Conservation (phyloP, 64 coral and sea anemone species). For the Catalaphyllia jardinei region DNA sequence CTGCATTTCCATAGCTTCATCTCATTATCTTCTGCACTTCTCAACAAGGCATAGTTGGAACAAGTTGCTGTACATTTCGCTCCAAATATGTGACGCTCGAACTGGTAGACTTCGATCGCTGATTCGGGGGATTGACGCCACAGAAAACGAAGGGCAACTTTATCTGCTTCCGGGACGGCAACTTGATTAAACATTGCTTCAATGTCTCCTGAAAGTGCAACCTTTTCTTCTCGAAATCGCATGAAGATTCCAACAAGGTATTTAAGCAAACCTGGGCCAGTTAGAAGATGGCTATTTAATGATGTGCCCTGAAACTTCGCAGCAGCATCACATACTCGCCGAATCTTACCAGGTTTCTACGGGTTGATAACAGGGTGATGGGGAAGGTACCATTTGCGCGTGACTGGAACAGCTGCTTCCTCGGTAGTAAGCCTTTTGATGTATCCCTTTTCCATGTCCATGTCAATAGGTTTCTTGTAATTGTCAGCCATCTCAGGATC, state of each 20-base stretch:
- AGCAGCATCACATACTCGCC: constrained; percentile 37
- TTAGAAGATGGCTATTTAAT: constrained; percentile 28
- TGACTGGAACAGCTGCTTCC: background rate
- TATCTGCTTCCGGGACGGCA: background rate
- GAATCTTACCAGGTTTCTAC: constrained; percentile 20
- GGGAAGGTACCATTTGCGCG: constrained; percentile 26
- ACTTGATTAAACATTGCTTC: constrained; percentile 57
- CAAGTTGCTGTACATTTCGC: constrained; percentile 27
- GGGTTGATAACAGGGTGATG: constrained; percentile 11
- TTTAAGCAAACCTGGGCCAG: constrained; percentile 8
- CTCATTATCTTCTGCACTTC: background rate
- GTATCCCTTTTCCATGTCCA: constrained; percentile 17
- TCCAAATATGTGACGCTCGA: constrained; percentile 34
- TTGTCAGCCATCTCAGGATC: background rate
- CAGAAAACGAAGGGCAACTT: background rate
- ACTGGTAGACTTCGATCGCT: constrained; percentile 17
- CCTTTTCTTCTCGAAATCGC: constrained; percentile 33
- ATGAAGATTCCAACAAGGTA: constrained; percentile 22
- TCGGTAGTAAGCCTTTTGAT: constrained; percentile 4
- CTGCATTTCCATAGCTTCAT: too few species aligned
- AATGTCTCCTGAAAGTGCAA: too few species aligned
- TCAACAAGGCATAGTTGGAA: constrained; percentile 23
- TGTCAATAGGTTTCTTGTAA: constrained; percentile 24
- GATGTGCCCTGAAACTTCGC: constrained; percentile 36
- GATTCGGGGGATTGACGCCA: constrained; percentile 2